Conservation (phyloP, 2,888 invertebrate species). For the Eristalis intricaria region DNA sequence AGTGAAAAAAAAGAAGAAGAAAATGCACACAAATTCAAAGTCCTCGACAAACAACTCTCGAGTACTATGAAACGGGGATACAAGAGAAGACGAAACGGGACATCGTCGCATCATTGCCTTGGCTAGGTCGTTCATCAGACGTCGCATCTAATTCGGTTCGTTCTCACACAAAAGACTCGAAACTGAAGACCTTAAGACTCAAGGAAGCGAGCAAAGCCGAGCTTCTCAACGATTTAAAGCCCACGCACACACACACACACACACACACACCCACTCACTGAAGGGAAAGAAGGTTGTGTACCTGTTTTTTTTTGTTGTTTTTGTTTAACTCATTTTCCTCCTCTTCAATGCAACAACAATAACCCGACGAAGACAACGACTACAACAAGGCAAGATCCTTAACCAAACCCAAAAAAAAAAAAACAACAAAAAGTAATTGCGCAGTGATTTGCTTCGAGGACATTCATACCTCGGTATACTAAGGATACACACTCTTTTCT, state of each 20-base stretch:
- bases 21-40: conserved; percentile 47
- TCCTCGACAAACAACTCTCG: conserved; percentile 58
- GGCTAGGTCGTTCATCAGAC: conserved; percentile 74
- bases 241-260: too few relatives aligned
- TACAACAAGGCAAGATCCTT: neutral
- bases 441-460: conserved; percentile 62
- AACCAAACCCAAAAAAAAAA: conserved; percentile 21
- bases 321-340: neutral
- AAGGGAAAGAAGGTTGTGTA: neutral
- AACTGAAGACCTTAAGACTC: neutral
- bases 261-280: neutral
- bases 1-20: neutral
- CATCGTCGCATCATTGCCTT: conserved; percentile 75
- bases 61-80: conserved; percentile 78
- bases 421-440: conserved; percentile 53
- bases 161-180: conserved; percentile 25
- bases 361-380: conserved; percentile 5
- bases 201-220: neutral
- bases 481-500: conserved; percentile 25
- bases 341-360: neutral
- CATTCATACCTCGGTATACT: conserved; percentile 22
- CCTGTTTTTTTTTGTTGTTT: neutral
- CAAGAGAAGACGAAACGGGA: conserved; percentile 79
- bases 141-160: conserved; percentile 7
- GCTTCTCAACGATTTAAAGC: too few relatives aligned